These are phyloP conservation scores for Zaprionus inermis DNA, from an alignment of 1,140 invertebrate species.

Conservation along the genomic window DNA sequence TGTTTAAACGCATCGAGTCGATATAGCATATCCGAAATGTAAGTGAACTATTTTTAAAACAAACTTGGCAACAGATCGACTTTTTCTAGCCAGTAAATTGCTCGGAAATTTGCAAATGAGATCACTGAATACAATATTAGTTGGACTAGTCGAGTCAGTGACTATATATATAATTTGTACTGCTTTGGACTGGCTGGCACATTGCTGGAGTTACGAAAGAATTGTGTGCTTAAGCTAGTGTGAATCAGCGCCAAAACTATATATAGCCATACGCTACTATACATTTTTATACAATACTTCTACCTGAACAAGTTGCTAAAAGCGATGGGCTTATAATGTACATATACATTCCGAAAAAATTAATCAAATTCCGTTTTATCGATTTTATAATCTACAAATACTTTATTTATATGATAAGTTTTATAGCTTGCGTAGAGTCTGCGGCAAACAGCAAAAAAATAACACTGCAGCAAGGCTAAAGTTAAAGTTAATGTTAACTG, in stretches of 20 bases:
- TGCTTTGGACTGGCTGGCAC: too few species aligned
- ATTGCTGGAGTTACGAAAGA: too few species aligned
- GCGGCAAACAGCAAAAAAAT: slow-evolving; percentile 41
- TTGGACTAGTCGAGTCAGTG: neutral
- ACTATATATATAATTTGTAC: too few species aligned
- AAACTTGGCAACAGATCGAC: slow-evolving; percentile 17
- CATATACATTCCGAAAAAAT: too few species aligned
- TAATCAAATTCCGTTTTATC: neutral
- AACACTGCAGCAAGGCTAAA: slow-evolving; percentile 49
- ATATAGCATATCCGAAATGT: slow-evolving; percentile 3
- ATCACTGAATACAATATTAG: slow-evolving; percentile 15
- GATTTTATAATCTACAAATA: slow-evolving; percentile 71
- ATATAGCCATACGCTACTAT: too few species aligned
- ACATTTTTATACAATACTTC: too few species aligned
- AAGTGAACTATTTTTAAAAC: slow-evolving; percentile 21
- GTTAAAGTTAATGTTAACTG: slow-evolving; percentile 45
- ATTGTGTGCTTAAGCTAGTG: too few species aligned
- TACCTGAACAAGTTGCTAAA: too few species aligned
- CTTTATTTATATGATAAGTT: slow-evolving; percentile 75
- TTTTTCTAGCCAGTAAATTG: slow-evolving; percentile 12
- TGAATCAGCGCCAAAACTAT: too few species aligned
- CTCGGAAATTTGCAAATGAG: slow-evolving; percentile 6
- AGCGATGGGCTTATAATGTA: too few species aligned
- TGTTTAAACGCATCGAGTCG: neutral
- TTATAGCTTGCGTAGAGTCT: slow-evolving; percentile 64